Conservation (phyloP, 2,888 invertebrate species). For the Meteorus colon region DNA sequence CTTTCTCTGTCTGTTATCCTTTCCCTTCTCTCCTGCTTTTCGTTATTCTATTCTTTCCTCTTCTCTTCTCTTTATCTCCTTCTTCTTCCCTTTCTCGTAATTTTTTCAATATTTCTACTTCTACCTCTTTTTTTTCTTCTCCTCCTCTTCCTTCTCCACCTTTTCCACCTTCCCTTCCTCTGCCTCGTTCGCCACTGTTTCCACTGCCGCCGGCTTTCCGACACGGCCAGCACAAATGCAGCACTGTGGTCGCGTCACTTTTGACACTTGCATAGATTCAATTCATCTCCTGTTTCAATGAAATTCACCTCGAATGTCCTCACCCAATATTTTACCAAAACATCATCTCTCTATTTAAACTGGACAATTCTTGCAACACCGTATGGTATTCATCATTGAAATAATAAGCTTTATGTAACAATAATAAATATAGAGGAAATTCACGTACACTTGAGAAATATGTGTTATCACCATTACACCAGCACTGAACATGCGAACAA, state of each 20-base stretch:
- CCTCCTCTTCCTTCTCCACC: slow-evolving; percentile 16
- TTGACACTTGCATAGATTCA: slow-evolving; percentile 16
- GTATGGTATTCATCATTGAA: slow-evolving; percentile 5
- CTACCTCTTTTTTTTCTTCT: slow-evolving; percentile 6
- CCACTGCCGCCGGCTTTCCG: background rate
- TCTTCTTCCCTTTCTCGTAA: no score
- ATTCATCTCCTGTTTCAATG: background rate
- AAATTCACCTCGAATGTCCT: slow-evolving; percentile 3
- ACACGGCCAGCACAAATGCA: background rate
- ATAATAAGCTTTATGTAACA: background rate
- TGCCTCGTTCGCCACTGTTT: slow-evolving; percentile 38
- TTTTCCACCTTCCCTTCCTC: slow-evolving; percentile 37
- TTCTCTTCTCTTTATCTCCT: no score
- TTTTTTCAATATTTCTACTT: background rate
- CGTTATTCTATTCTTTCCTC: no score
- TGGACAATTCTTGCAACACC: slow-evolving; percentile 9
- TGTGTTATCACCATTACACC: slow-evolving; percentile 30
- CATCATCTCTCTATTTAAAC: background rate
- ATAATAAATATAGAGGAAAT: background rate
- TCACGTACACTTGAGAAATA: slow-evolving; percentile 2
- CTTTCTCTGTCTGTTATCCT: no score
- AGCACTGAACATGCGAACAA: slow-evolving; percentile 2
- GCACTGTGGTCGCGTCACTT: background rate
- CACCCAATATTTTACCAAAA: background rate
- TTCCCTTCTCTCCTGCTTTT: no score